Evolutionary conservation across 1,140 invertebrate genomes (phyloP), one percentile per base, ranked within the genome.

Genomic region (Drosophila mauritiana): DNA sequence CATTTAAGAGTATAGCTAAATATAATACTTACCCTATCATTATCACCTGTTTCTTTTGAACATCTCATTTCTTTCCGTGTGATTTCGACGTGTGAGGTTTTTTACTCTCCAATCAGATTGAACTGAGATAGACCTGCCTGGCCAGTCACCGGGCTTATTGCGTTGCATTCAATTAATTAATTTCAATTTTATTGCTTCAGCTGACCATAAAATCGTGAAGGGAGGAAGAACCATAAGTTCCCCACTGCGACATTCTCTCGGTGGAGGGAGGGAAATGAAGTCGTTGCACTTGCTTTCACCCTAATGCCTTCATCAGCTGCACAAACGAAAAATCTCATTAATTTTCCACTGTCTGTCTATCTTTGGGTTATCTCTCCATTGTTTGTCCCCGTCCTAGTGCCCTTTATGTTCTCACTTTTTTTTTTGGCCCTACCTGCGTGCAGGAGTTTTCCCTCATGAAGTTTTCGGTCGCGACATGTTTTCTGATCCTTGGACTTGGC

Each of bases 221-320:
- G 22, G 37, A 31, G 46, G 48, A 52, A 48, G 55, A 54, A 40
- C 37, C 59, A 20, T 12, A 45, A 45, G 56, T 58, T 80, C 20
- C 59, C 75, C 78, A 39, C 57, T 39, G 70, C 79, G 79, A 88
- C 82, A 86, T 86, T 86, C 76, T 80, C 7, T 31, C 7, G 31
- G 40, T 56, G 22, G 12, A 65, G 22, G 22, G 12, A 65, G 22
- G n/a, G 34, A 54, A 70, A 70, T 70, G 51, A 70, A 70, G 67
- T 57, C 67, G 67, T 70, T 70, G 51, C 64, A 70, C 64, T 70
- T 70, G 64, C 64, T 69, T 70, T 70, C 65, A 40, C 67, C 43
- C 69, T 88, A 85, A 86, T 88, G 83, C 56, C 82, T 88, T 88
- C 78, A 88, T 88, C 84, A 76, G 65, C 67, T 77, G 81, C 73